Base-by-base conservation (phyloP, 92 coral and sea anemone species). In the Anthopleura xanthogrammica region DNA sequence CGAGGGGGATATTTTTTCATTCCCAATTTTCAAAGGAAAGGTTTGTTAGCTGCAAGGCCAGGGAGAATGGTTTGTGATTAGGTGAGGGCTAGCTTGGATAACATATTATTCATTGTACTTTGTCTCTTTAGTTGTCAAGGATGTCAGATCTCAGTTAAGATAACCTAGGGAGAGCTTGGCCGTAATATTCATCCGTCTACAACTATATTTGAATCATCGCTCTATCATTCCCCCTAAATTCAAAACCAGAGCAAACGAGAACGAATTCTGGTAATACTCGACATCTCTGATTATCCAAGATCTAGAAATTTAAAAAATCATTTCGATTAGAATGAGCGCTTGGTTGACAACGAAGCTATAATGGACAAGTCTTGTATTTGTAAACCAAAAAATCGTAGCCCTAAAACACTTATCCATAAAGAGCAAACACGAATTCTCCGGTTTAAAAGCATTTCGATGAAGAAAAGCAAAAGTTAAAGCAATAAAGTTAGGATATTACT, bases 61-160 rank as follows among this genome's bases (percentile, higher is more conserved):
- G 20, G 46, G 75, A 80, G 50, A 13, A 14, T 42, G 36, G 54
- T 68, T 68, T 81, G 48, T 50, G 12, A 46, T 40, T 2, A 81
- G 62, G 65, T 81, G 77, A 81, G 77, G 77, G 84, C 58, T 81
- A 54, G 84, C 58, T 81, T n/a, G 84, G n/a, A 81, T 81, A 3
- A 71, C 46, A 80, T 80, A 62, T 80, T 80, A 81, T 81, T 81
- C 55, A 50, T 50, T 77, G 57, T 54, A 22, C 17, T 41, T 77
- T 81, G 84, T 68, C 64, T 70, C 57, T 79, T 16, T 4, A 80
- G 83, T 80, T 80, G 83, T 80, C 83, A 80, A 80, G 83, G 50
- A 81, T 40, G 84, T 81, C 84, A 81, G 84, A 81, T 81, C 66
- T 42, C 7, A 9, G 77, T 81, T 52, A 60, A 81, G 84, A 81